These are phyloP conservation scores for Brachyalestes nurse DNA, from an alignment of 2,797 vertebrate species.

Conservation along the genomic window DNA sequence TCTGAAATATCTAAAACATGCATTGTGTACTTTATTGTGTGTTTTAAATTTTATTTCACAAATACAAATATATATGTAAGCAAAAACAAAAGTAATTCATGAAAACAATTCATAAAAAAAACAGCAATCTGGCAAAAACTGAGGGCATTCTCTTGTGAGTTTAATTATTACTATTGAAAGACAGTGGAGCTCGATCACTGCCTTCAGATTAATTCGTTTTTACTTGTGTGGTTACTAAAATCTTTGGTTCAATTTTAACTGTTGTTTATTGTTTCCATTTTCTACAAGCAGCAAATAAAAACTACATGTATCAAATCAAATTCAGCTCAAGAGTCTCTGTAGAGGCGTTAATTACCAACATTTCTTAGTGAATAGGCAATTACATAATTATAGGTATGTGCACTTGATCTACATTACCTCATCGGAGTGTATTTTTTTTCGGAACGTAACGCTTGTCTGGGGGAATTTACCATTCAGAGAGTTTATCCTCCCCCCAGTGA, in stretches of 20 bases:
- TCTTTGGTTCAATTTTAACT: neutral
- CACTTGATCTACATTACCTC: constrained; percentile 40
- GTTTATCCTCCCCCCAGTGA: constrained; percentile 46
- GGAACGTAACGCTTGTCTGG: constrained; percentile 52
- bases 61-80: too few species aligned
- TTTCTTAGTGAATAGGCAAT: constrained; percentile 37
- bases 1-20: too few species aligned
- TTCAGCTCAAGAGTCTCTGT: neutral
- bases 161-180: too few species aligned
- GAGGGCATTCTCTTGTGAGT: too few species aligned
- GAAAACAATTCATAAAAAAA: too few species aligned
- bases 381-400: constrained; percentile 39
- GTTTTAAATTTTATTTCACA: too few species aligned
- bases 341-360: constrained; percentile 9
- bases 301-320: neutral
- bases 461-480: constrained; percentile 53
- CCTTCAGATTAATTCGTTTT: neutral
- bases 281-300: constrained; percentile 4
- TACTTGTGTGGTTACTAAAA: neutral
- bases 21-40: too few species aligned
- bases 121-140: too few species aligned
- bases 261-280: constrained; percentile 26
- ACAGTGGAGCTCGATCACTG: too few species aligned
- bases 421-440: constrained; percentile 23
- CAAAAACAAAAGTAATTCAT: too few species aligned